Base-by-base conservation (phyloP, 2,113 vertebrate genomes). In the Chloroceryle aenea region DNA sequence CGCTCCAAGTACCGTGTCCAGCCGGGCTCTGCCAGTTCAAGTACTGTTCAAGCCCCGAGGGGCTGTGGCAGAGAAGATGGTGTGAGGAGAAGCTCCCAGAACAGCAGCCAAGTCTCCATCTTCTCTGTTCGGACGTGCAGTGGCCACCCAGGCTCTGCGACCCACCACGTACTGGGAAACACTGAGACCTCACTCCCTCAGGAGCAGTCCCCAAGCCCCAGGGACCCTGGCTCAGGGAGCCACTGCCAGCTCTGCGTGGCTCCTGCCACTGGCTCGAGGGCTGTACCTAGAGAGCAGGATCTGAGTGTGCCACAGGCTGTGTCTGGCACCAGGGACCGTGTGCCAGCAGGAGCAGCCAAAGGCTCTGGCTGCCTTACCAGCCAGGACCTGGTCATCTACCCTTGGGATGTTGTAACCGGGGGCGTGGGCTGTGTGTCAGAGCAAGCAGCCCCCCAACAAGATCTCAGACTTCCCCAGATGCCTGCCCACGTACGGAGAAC, bases 1-100 rank as follows among this genome's bases (percentile, higher is more conserved):
- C 97, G 83, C 59, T 97, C 98, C 89, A 97, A 96, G 78, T 83
- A 88, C 5, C 1, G 16, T 45, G 52, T 83, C 76, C 98, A 98
- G 66, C 97, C 98, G 74, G n/a, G 45, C 42, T 52, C 85, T 75
- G 87, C 97, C 1, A 59, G 30, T 88, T 82, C 98, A 59, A 98
- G 96, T 89, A 96, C 96, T 63, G 91, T 95, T 96, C 98, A 97
- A 92, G 97, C 98, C 67, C 73, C 38, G 32, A 79, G 55, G 34
- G n/a, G 72, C 47, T 1, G 0, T 15, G 48, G 19, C 80, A 94
- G 85, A 85, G 95, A 91, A 55, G 59, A 38, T 2, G 2, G 18
- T 2, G 10, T 75, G 72, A 59, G 64, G 72, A 59, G 64, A 95
- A 93, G 29, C 29, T n/a, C 59, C 47, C 88, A n/a, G 45, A 22